phyloP scores from a whole-genome alignment of 2,797 vertebrate genomes.

The Dipus sagitta region DNA sequence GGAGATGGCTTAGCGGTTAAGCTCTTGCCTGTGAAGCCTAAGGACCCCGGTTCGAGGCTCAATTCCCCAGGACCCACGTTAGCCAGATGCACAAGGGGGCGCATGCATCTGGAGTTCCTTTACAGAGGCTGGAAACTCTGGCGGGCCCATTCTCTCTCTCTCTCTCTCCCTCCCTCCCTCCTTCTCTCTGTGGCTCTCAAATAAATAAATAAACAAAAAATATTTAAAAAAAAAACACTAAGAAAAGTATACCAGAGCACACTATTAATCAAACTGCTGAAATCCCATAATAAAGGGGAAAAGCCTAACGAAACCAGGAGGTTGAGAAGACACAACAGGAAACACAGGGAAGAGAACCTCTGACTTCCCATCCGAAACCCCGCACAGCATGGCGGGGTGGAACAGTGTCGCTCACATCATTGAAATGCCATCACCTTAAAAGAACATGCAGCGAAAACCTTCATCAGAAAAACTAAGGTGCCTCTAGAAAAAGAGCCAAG shows the following conservation, averaged over 20 bases:
- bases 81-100: too few species aligned
- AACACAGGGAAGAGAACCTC: neutral
- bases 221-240: constrained; percentile 37
- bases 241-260: neutral
- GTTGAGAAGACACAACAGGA: neutral
- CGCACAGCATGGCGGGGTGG: neutral
- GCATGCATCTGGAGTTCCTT: too few species aligned
- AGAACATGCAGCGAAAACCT: neutral
- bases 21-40: too few species aligned
- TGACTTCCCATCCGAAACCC: constrained; percentile 12
- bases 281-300: constrained; percentile 5
- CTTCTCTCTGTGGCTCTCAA: too few species aligned
- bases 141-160: too few species aligned
- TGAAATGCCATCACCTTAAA: neutral
- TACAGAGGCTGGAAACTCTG: too few species aligned
- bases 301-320: neutral
- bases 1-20: too few species aligned
- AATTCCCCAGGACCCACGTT: too few species aligned
- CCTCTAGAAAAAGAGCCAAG: neutral
- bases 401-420: neutral
- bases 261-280: constrained; percentile 1
- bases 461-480: constrained; percentile 22
- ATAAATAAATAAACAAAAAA: too few species aligned
- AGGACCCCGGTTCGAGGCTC: too few species aligned
- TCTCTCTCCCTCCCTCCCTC: too few species aligned